Conservation (phyloP, 2,113 vertebrate genomes). For the Mastomys natalensis region DNA sequence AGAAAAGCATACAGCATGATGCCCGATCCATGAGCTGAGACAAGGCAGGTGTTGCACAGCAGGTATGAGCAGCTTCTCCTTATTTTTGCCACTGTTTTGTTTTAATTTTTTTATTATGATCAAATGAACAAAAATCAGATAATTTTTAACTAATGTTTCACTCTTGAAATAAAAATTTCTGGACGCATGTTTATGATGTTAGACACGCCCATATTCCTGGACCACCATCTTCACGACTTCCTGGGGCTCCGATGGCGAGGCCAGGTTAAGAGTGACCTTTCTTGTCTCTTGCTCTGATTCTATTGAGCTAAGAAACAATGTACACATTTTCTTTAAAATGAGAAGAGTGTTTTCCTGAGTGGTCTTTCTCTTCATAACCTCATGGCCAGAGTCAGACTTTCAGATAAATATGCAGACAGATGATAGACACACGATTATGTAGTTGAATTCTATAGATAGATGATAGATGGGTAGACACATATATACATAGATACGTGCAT, state of each 20-base stretch:
- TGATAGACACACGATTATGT: not conserved
- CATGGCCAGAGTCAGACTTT: not conserved
- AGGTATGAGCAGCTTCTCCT: not conserved
- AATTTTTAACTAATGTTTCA: not conserved
- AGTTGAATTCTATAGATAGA: not conserved
- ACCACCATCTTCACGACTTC: not conserved
- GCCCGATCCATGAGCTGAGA: not conserved
- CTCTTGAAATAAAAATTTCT: conserved; percentile 24
- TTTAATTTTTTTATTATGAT: not conserved
- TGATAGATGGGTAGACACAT: not conserved
- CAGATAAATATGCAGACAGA: not conserved
- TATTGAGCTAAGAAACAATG: not conserved
- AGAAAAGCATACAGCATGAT: not conserved
- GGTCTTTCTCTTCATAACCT: not conserved
- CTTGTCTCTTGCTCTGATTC: not conserved
- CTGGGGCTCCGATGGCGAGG: not conserved
- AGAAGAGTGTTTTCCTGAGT: not conserved
- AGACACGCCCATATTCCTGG: not conserved
- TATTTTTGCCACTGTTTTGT: not conserved
- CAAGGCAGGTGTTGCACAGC: not conserved
- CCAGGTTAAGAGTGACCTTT: not conserved
- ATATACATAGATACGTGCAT: not conserved
- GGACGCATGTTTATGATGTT: not conserved
- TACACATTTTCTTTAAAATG: not conserved
- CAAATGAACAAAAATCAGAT: not conserved